A percentile compares a stretch with the other conserved stretches of the same genome.
Evolutionary conservation across 2,113 vertebrate species (phyloP).

Genomic region (Cyanocitta stelleri): DNA sequence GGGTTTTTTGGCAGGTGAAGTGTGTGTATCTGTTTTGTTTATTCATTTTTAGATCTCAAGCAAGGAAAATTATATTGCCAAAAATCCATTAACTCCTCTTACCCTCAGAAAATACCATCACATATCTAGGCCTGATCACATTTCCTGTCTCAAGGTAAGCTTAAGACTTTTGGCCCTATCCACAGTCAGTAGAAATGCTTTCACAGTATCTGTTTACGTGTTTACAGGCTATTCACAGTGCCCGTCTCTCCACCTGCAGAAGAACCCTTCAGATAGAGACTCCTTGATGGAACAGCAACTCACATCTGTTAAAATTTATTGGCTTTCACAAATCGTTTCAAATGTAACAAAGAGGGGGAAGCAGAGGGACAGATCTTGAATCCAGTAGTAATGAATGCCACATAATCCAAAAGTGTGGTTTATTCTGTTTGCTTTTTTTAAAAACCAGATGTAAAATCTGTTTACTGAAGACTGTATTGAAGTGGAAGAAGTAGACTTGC

Average conservation of each 20-base stretch:
- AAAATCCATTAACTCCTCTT: not conserved
- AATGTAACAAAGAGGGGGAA: not conserved
- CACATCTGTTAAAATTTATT: not conserved
- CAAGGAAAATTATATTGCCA: not conserved
- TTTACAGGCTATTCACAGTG: not conserved
- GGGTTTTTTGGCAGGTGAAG: not conserved
- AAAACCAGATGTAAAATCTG: not conserved
- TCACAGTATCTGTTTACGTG: not conserved
- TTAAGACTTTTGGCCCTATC: not conserved
- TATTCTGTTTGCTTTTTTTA: not conserved
- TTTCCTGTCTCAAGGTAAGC: not conserved
- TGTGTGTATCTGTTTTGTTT: not conserved
- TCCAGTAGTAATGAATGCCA: not conserved
- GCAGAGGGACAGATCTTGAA: not conserved
- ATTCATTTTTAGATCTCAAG: not conserved
- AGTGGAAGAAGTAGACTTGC: not conserved
- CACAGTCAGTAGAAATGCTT: not conserved
- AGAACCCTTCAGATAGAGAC: not conserved
- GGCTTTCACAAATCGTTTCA: not conserved
- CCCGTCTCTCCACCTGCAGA: not conserved
- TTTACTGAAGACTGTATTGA: not conserved
- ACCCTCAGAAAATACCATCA: not conserved
- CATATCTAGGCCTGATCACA: not conserved
- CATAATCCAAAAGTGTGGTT: not conserved
- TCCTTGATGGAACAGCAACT: not conserved